These are phyloP conservation scores for Syngnathus rostellatus DNA, from an alignment of 2,797 vertebrate genomes.

Conservation along the genomic window DNA sequence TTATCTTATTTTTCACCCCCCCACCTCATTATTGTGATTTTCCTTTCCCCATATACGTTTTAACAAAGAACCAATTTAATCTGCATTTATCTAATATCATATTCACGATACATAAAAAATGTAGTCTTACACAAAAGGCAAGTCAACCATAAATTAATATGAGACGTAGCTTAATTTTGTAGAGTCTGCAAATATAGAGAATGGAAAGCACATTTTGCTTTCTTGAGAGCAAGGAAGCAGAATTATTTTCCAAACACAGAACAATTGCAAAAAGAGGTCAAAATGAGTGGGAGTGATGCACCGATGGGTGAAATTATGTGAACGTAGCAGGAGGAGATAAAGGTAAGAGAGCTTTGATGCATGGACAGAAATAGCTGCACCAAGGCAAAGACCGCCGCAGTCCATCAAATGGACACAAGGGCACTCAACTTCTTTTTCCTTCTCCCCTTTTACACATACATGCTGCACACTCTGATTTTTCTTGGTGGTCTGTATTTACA, in stretches of 20 bases:
- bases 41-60: too few species aligned
- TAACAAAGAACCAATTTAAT: too few species aligned
- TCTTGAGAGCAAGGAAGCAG: neutral
- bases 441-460: neutral
- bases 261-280: conserved; percentile 5
- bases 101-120: too few species aligned
- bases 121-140: too few species aligned
- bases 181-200: neutral
- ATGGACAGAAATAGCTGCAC: conserved; percentile 39
- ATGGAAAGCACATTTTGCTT: neutral
- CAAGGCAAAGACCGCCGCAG: conserved; percentile 16
- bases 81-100: too few species aligned
- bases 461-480: conserved; percentile 29
- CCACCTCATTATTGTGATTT: too few species aligned
- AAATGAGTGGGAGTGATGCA: conserved; percentile 13
- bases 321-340: conserved; percentile 15
- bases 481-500: conserved; percentile 27
- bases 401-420: conserved; percentile 25
- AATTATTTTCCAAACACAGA: neutral
- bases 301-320: conserved; percentile 16
- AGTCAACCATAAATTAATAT: too few species aligned
- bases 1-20: too few species aligned
- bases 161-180: too few species aligned
- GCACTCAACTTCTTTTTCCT: conserved; percentile 19
- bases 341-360: conserved; percentile 24